These are phyloP conservation scores for Philypnodon macrostomus DNA, from an alignment of 2,797 vertebrate genomes.

Conservation along the genomic window DNA sequence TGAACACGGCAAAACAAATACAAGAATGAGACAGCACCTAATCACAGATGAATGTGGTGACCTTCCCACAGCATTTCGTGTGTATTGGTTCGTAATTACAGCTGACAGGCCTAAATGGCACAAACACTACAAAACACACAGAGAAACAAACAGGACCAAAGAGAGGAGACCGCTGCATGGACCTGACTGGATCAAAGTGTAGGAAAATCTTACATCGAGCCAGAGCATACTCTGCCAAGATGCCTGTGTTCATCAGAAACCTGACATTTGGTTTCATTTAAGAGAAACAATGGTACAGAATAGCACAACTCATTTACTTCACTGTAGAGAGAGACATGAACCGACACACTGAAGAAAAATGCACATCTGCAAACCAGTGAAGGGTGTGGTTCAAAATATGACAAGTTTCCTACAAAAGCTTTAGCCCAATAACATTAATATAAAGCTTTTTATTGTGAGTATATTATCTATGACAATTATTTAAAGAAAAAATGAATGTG, in stretches of 20 bases:
- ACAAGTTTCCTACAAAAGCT: background rate
- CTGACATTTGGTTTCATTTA: constrained; percentile 53
- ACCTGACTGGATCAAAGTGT: constrained; percentile 18
- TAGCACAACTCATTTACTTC: constrained; percentile 8
- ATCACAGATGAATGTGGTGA: constrained; percentile 18
- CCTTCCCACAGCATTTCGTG: constrained; percentile 38
- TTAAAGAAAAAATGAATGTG: too few species aligned
- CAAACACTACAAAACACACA: constrained; percentile 6
- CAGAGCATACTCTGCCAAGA: background rate
- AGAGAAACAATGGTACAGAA: constrained; percentile 17
- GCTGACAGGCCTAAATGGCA: constrained; percentile 13
- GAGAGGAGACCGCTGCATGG: constrained; percentile 7
- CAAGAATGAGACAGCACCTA: constrained; percentile 13
- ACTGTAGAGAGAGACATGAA: background rate
- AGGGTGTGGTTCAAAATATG: background rate
- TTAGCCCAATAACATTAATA: background rate
- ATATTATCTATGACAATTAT: too few species aligned
- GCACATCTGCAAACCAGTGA: background rate
- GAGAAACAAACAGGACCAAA: constrained; percentile 1
- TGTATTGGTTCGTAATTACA: constrained; percentile 21
- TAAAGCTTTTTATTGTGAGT: too few species aligned
- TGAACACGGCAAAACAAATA: constrained; percentile 1
- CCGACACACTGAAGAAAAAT: background rate
- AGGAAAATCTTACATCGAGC: constrained; percentile 12
- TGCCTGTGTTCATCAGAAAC: background rate